Conservation (phyloP, 2,113 vertebrate species). For the Gobiocypris rarus region DNA sequence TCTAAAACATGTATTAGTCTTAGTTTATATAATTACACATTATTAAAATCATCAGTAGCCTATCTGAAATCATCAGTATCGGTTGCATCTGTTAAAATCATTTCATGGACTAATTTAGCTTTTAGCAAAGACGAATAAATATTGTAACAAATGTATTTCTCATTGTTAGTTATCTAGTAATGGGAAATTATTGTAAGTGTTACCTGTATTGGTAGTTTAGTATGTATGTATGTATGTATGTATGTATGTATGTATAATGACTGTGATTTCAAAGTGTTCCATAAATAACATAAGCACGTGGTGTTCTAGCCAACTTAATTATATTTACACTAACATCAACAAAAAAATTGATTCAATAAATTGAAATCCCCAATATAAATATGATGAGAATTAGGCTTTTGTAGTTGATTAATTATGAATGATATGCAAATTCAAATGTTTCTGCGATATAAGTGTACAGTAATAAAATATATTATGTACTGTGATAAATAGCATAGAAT, state of each 20-base stretch:
- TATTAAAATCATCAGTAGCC: no score
- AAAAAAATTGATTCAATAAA: not conserved
- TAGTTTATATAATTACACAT: no score
- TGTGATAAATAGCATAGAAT: not conserved
- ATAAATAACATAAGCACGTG: not conserved
- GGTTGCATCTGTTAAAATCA: no score
- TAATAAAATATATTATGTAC: not conserved
- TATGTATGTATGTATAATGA: no score
- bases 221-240: not conserved
- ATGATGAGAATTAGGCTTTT: not conserved
- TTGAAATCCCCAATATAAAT: not conserved
- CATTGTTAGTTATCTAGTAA: no score
- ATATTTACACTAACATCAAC: not conserved
- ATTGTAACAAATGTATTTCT: no score
- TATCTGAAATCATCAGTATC: no score
- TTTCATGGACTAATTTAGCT: no score
- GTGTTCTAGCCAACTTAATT: not conserved
- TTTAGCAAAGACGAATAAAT: no score
- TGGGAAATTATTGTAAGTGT: no score
- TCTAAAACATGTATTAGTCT: no score
- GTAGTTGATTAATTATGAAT: not conserved
- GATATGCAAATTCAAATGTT: not conserved
- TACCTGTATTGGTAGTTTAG: not conserved
- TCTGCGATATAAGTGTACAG: not conserved
- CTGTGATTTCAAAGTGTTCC: not conserved